Evolutionary conservation across 2,113 vertebrate species (phyloP).

Genomic region (Onychostoma macrolepis): DNA sequence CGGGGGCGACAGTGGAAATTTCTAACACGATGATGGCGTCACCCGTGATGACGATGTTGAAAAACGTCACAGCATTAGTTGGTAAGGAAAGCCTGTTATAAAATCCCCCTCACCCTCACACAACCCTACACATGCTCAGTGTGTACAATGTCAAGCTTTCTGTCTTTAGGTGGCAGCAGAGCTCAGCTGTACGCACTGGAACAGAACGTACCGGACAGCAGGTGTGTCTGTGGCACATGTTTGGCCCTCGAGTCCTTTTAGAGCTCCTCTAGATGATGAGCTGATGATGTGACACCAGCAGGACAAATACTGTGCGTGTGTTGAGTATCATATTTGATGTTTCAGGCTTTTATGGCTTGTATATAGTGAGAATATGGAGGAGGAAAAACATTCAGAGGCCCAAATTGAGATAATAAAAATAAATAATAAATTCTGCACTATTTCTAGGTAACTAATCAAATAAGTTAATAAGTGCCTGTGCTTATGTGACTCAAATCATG

Average conservation of each 20-base stretch:
- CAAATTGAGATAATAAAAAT: too few relatives aligned
- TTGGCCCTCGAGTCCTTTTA: neutral
- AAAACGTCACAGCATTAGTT: neutral
- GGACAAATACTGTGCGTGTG: neutral
- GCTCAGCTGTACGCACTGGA: neutral
- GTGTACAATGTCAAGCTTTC: neutral
- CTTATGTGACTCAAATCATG: neutral
- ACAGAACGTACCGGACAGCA: neutral
- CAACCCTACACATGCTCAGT: neutral
- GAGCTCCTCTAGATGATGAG: neutral
- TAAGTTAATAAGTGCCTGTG: neutral
- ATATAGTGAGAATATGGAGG: neutral
- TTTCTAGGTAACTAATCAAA: neutral
- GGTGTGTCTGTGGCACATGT: neutral
- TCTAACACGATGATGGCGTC: neutral
- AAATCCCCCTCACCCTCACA: neutral
- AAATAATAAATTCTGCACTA: too few relatives aligned
- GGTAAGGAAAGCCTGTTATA: neutral
- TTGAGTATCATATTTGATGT: neutral
- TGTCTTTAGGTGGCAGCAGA: conserved; percentile 46
- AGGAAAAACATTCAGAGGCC: neutral
- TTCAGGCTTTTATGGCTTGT: neutral
- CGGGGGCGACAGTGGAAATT: neutral
- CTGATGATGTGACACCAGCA: neutral
- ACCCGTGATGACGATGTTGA: neutral